phyloP scores from a whole-genome alignment of 2,888 invertebrate species.

The Epirrhoe tristata region DNA sequence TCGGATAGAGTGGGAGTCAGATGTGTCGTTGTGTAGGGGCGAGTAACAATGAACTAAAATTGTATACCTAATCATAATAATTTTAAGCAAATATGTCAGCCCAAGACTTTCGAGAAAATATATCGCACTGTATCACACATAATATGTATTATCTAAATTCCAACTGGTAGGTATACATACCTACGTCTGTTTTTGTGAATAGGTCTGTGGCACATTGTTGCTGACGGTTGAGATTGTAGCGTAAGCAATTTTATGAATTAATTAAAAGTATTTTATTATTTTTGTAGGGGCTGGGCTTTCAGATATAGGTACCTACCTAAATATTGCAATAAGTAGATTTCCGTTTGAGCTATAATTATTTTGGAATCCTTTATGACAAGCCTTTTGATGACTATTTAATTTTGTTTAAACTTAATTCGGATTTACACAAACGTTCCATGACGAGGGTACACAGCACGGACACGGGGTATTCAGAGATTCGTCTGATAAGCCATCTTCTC shows the following conservation, averaged over 20 bases:
- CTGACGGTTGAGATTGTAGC: background rate
- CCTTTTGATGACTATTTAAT: background rate
- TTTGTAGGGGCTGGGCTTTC: background rate
- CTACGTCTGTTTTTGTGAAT: background rate
- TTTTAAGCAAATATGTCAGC: background rate
- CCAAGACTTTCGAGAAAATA: background rate
- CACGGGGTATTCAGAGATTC: conserved; percentile 4
- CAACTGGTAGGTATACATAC: background rate
- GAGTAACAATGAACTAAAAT: background rate
- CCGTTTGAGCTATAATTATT: no score
- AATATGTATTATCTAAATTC: background rate
- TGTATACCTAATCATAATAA: background rate
- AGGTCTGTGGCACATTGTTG: background rate
- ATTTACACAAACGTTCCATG: conserved; percentile 9
- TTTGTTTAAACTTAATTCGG: conserved; percentile 2
- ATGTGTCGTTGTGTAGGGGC: background rate
- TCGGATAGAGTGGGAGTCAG: conserved; percentile 10
- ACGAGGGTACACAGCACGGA: conserved; percentile 17
- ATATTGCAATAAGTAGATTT: no score
- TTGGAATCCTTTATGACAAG: no score
- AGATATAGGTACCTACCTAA: no score
- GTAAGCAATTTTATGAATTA: background rate
- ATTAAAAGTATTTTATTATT: no score
- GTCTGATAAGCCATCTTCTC: conserved; percentile 6
- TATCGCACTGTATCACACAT: background rate